A percentile compares a stretch with the other conserved stretches of the same genome.
phyloP scores from a whole-genome alignment of 2,888 invertebrate species.

The Drosophila niveifrons region DNA sequence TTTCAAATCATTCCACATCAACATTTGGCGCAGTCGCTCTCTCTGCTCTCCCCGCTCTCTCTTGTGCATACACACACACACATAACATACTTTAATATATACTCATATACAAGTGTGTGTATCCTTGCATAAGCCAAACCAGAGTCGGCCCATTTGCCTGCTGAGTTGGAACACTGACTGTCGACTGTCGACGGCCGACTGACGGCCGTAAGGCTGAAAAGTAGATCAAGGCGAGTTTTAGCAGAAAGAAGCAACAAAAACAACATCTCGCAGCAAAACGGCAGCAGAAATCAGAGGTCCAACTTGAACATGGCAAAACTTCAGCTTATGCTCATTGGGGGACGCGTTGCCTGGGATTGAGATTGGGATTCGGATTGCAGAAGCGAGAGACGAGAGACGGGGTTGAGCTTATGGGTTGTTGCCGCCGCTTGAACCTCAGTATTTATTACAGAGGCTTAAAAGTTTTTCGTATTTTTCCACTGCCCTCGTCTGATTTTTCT shows the following conservation, averaged over 20 bases:
- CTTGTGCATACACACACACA: slow-evolving; percentile 2
- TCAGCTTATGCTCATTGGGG: slow-evolving; percentile 64
- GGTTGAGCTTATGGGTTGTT: slow-evolving; percentile 9
- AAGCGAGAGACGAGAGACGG: not conserved
- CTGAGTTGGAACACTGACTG: slow-evolving; percentile 66
- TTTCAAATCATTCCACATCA: slow-evolving; percentile 61
- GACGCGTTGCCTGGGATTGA: slow-evolving; percentile 10
- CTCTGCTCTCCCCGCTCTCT: slow-evolving; percentile 9
- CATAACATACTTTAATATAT: slow-evolving; percentile 24
- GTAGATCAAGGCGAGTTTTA: slow-evolving; percentile 76
- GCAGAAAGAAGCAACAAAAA: slow-evolving; percentile 22
- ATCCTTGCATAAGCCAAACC: slow-evolving; percentile 43
- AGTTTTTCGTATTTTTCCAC: slow-evolving; percentile 39
- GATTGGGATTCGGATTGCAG: not conserved
- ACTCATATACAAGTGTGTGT: slow-evolving; percentile 12
- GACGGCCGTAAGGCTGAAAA: slow-evolving; percentile 61
- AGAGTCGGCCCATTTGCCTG: slow-evolving; percentile 70
- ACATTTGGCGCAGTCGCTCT: slow-evolving; percentile 23
- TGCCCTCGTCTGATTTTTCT: slow-evolving; percentile 6
- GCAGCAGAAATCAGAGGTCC: slow-evolving; percentile 53
- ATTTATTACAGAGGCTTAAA: slow-evolving; percentile 72
- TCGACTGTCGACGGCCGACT: slow-evolving; percentile 37
- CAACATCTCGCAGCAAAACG: slow-evolving; percentile 33
- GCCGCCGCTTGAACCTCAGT: slow-evolving; percentile 51
- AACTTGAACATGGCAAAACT: slow-evolving; percentile 61